These are phyloP conservation scores for Strix aluco DNA, from an alignment of 2,113 vertebrate genomes.

Conservation along the genomic window DNA sequence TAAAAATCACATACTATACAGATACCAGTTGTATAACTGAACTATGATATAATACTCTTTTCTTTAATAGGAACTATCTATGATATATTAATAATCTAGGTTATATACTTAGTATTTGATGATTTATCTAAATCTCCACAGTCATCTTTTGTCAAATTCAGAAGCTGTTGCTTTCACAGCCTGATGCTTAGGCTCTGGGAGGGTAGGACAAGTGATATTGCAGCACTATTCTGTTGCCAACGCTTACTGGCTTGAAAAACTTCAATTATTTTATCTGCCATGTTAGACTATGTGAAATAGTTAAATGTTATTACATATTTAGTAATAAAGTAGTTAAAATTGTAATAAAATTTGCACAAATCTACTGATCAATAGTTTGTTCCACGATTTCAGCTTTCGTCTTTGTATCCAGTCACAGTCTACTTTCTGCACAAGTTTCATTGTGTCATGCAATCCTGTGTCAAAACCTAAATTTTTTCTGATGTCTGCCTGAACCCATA, in stretches of 20 bases:
- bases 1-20: not conserved
- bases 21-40: not conserved
- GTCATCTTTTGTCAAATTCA: not conserved
- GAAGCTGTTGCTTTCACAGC: not conserved
- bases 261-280: not conserved
- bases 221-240: not conserved
- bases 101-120: not conserved
- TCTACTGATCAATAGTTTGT: not conserved
- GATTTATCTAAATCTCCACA: not conserved
- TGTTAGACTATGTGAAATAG: not conserved
- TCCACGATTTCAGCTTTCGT: not conserved
- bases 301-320: not conserved
- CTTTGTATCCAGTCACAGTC: not conserved
- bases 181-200: not conserved
- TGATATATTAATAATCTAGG: not conserved
- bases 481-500: not conserved
- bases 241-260: not conserved
- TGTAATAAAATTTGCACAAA: not conserved
- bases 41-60: not conserved
- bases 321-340: not conserved
- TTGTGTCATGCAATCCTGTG: not conserved
- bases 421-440: not conserved
- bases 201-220: not conserved
- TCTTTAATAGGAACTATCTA: not conserved
- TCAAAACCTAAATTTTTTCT: not conserved